These are phyloP conservation scores for Eurytoma adleriae DNA, from an alignment of 2,888 invertebrate genomes.

Conservation along the genomic window DNA sequence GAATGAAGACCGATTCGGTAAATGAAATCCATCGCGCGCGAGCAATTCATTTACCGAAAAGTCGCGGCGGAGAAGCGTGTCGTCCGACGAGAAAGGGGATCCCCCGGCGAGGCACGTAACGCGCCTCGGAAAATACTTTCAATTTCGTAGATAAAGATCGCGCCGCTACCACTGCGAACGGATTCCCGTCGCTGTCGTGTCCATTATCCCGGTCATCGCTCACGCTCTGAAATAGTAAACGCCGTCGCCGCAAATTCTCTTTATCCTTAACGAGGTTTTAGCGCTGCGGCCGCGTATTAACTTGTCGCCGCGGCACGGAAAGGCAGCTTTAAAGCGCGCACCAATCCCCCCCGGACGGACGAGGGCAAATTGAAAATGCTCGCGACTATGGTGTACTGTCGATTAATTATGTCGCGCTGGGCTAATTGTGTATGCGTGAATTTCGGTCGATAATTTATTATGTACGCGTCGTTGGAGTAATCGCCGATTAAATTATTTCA, in stretches of 20 bases:
- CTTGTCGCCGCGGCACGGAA: neutral
- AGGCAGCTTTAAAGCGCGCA: conserved; percentile 11
- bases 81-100: neutral
- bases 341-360: too few species aligned
- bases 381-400: too few species aligned
- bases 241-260: conserved; percentile 58
- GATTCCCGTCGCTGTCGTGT: conserved; percentile 22
- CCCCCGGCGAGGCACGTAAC: neutral
- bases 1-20: neutral
- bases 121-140: conserved; percentile 28
- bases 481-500: too few species aligned
- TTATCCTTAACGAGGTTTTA: conserved; percentile 60
- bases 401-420: too few species aligned
- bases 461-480: too few species aligned
- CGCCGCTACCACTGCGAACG: neutral
- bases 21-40: neutral
- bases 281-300: neutral
- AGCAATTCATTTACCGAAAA: conserved; percentile 11
- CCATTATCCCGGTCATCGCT: conserved; percentile 38
- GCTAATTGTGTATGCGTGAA: too few species aligned
- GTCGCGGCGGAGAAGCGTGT: neutral
- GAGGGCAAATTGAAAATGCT: conserved; percentile 3
- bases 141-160: conserved; percentile 34
- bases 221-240: conserved; percentile 25
- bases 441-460: too few species aligned